Evolutionary conservation across 92 coral and sea anemone genomes (phyloP).

Genomic region (Porites lobata): DNA sequence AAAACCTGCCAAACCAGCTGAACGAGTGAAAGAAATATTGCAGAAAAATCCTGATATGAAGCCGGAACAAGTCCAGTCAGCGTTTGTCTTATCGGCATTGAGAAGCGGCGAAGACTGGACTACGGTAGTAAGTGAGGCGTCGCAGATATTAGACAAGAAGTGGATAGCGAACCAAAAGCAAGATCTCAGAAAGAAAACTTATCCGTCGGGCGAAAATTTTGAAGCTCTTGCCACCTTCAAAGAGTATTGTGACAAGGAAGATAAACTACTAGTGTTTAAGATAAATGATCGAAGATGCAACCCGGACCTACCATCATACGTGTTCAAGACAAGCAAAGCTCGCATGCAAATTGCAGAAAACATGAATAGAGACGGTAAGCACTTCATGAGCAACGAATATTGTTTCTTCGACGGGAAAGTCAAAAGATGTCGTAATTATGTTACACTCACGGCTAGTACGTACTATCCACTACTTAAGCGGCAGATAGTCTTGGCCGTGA

Average conservation of each 20-base stretch:
- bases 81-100: constrained; percentile 44
- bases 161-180: constrained; percentile 71
- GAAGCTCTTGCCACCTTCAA: constrained; percentile 67
- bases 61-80: constrained; percentile 54
- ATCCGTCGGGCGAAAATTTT: constrained; percentile 67
- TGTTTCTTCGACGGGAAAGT: constrained; percentile 78
- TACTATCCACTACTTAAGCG: constrained; percentile 66
- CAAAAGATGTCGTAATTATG: constrained; percentile 63
- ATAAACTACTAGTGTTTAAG: constrained; percentile 51
- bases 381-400: constrained; percentile 53
- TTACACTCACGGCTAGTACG: constrained; percentile 70
- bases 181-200: constrained; percentile 31
- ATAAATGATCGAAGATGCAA: constrained; percentile 72
- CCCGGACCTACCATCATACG: constrained; percentile 70
- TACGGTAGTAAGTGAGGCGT: constrained; percentile 41
- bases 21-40: constrained; percentile 7
- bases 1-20: neutral
- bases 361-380: constrained; percentile 32
- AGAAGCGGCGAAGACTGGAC: constrained; percentile 34
- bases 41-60: constrained; percentile 39
- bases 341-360: constrained; percentile 52
- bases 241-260: constrained; percentile 49
- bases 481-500: constrained; percentile 46
- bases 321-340: constrained; percentile 68
- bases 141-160: constrained; percentile 40